Base-by-base conservation (phyloP, 2,113 vertebrate genomes). In the Uria lomvia region DNA sequence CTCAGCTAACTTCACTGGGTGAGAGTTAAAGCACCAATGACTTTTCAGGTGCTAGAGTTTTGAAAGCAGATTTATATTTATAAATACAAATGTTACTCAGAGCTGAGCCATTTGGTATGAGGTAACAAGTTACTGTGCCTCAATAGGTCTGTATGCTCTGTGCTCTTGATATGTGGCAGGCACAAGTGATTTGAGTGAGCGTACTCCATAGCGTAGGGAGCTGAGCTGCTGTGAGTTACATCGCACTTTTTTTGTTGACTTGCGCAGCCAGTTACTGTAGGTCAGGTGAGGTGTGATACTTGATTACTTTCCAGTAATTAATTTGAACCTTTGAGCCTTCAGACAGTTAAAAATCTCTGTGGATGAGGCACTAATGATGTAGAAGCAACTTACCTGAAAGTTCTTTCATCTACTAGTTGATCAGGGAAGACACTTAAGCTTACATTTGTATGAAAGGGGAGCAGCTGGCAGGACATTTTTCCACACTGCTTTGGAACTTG, bases 401-500 rank as follows among this genome's bases (percentile, higher is more conserved):
- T 63, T 82, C 77, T 92, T 86, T 85, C 71, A 68, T 82, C 89
- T 91, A 19, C 30, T 68, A 43, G 58, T 62, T 76, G 77, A 62
- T 88, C 74, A 83, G 53, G 87, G 50, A 79, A 91, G 77, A 55
- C 63, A 53, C 56, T 89, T 91, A 82, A 91, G 87, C 81, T 56
- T 87, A 16, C 15, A 11, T 55, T 91, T 92, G 62, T 86, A 70
- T 66, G 74, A 87, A 91, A 91, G 67, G 16, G 47, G 74, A 96
- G 85, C 94, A 96, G 93, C 92, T 97, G 96, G 89, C 71, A 80
- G 91, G 78, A 38, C 93, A 90, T 96, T 97, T 94, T 97, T 97
- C 93, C 95, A 83, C 47, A 45, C 81, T 90, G 80, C 81, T 95
- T 95, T 97, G 93, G 92, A 95, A 85, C 84, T 95, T 94, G 87